Evolutionary conservation across 2,113 vertebrate species (phyloP).

Genomic region (Thunnus thynnus): DNA sequence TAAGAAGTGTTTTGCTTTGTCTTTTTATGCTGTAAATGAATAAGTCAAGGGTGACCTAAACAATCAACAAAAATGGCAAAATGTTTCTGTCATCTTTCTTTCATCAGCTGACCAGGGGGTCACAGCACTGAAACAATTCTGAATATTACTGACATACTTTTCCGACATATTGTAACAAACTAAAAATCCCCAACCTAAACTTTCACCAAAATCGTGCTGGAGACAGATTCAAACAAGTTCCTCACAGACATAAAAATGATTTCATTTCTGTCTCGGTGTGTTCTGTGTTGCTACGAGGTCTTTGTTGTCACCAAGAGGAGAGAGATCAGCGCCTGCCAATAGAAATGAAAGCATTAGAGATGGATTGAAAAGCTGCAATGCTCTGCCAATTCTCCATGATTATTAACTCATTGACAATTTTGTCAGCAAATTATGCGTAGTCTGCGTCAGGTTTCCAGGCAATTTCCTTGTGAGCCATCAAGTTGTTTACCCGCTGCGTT

Average conservation of each 20-base stretch:
- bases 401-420: slow-evolving; percentile 76
- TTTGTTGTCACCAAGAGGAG: slow-evolving; percentile 58
- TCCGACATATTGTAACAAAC: neutral
- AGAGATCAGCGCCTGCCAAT: slow-evolving; percentile 62
- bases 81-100: neutral
- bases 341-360: slow-evolving; percentile 65
- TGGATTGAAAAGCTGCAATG: slow-evolving; percentile 54
- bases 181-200: neutral
- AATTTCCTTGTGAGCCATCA: slow-evolving; percentile 71
- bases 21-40: too few species aligned
- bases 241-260: slow-evolving; percentile 17
- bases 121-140: neutral
- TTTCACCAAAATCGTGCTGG: neutral
- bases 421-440: slow-evolving; percentile 72
- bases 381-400: slow-evolving; percentile 68
- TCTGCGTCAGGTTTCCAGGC: slow-evolving; percentile 59
- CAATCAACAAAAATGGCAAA: neutral
- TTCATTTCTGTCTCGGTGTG: slow-evolving; percentile 7
- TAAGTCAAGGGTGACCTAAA: neutral
- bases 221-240: slow-evolving; percentile 31
- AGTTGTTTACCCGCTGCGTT: slow-evolving; percentile 58
- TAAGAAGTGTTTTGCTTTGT: too few species aligned
- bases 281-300: slow-evolving; percentile 29
- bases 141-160: neutral
- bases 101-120: neutral